These are phyloP conservation scores for Caenorhabditis sp. DNA, from an alignment of 2,888 invertebrate species.

Conservation along the genomic window DNA sequence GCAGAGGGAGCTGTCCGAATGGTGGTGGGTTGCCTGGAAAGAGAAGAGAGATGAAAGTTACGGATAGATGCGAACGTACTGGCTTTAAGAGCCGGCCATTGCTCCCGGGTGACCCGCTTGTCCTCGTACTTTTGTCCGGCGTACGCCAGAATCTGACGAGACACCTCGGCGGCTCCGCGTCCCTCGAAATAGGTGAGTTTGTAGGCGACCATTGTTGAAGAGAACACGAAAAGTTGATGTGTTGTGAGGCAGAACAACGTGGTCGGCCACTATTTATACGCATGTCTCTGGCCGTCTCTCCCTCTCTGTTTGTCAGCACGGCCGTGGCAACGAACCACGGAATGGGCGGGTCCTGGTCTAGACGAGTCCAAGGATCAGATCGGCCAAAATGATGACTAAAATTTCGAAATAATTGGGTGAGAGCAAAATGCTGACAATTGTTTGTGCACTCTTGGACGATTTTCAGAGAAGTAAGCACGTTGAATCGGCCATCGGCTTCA, in stretches of 20 bases:
- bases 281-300: too few relatives aligned
- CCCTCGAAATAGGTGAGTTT: conserved; percentile 43
- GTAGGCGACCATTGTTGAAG: conserved; percentile 38
- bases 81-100: conserved; percentile 62
- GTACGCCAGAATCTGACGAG: conserved; percentile 53
- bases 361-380: too few relatives aligned
- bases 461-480: too few relatives aligned
- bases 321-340: too few relatives aligned
- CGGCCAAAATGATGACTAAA: too few relatives aligned
- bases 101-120: conserved; percentile 45
- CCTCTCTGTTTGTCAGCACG: too few relatives aligned
- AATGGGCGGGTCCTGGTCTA: too few relatives aligned
- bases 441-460: too few relatives aligned
- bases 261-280: conserved; percentile 20
- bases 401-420: too few relatives aligned
- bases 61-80: conserved; percentile 37
- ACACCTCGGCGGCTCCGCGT: conserved; percentile 38
- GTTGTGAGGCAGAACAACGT: not conserved
- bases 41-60: not conserved
- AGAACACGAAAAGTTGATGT: not conserved
- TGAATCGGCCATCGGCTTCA: too few relatives aligned
- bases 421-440: too few relatives aligned
- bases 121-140: conserved; percentile 65
- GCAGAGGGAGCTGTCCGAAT: conserved; percentile 64
- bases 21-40: conserved; percentile 54